These are phyloP conservation scores for Aphis craccivora DNA, from an alignment of 1,140 invertebrate genomes.

Conservation along the genomic window DNA sequence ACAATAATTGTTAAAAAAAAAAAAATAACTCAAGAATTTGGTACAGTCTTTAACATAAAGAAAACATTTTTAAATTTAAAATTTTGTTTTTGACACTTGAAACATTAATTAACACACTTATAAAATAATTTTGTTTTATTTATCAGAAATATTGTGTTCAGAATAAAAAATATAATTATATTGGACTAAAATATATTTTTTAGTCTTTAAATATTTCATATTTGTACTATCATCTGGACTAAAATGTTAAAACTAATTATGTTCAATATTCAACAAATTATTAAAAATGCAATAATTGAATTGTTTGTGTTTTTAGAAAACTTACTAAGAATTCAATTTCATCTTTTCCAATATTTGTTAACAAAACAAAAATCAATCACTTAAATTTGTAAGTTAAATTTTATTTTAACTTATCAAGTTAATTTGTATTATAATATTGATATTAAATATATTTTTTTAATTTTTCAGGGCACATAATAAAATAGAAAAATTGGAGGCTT, in stretches of 20 bases:
- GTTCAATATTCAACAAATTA: background rate
- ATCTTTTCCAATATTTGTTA: constrained; percentile 9
- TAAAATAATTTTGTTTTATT: too few species aligned
- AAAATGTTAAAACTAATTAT: background rate
- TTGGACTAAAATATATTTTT: too few species aligned
- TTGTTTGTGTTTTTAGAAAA: constrained; percentile 27
- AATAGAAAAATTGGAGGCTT: constrained; percentile 36
- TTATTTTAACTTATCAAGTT: background rate
- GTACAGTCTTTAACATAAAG: too few species aligned
- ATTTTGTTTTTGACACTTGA: too few species aligned
- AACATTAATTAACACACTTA: too few species aligned
- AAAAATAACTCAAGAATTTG: too few species aligned
- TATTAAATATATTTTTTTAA: background rate
- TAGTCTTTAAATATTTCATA: too few species aligned
- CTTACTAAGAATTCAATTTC: constrained; percentile 33
- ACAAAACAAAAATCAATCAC: background rate
- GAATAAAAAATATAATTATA: too few species aligned
- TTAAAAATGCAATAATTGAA: background rate
- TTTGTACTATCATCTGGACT: too few species aligned
- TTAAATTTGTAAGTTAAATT: constrained; percentile 48
- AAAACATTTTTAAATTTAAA: too few species aligned
- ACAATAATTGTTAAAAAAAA: too few species aligned
- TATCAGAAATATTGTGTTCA: too few species aligned
- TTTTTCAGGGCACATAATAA: constrained; percentile 45
- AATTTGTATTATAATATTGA: background rate